Evolutionary conservation across 2,888 invertebrate species (phyloP).

Genomic region (Anoncus sp.): DNA sequence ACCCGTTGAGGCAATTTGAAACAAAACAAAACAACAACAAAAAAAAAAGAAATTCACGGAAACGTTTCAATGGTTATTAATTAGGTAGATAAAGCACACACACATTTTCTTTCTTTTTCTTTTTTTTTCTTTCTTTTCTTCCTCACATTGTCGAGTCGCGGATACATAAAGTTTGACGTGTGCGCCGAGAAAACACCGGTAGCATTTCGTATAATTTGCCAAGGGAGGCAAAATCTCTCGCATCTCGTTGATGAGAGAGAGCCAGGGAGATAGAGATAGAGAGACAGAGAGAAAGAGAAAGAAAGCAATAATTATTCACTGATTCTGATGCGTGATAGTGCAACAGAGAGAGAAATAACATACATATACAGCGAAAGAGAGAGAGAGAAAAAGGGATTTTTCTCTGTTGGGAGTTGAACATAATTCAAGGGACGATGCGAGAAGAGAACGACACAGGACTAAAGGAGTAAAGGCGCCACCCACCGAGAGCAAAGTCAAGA

Average conservation of each 20-base stretch:
- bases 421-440: constrained; percentile 64
- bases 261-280: constrained; percentile 20
- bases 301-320: constrained; percentile 56
- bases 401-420: constrained; percentile 49
- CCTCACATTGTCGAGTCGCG: constrained; percentile 9
- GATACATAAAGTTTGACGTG: constrained; percentile 58
- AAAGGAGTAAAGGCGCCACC: constrained; percentile 70
- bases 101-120: constrained; percentile 1
- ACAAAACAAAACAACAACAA: constrained; percentile 18
- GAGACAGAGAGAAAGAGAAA: constrained; percentile 16
- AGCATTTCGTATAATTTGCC: constrained; percentile 48
- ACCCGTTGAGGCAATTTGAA: constrained; percentile 5
- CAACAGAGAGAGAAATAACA: constrained; percentile 9
- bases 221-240: constrained; percentile 35
- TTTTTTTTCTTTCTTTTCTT: constrained; percentile 8
- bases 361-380: too few species aligned
- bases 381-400: constrained; percentile 42
- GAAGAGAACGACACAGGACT: constrained; percentile 35
- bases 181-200: constrained; percentile 37
- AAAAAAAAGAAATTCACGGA: constrained; percentile 1
- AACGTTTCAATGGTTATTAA: constrained; percentile 55
- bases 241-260: constrained; percentile 28
- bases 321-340: constrained; percentile 57
- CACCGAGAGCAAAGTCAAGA: constrained; percentile 69
- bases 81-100: constrained; percentile 47